Percentiles rank a stretch among this genome's conserved stretches.
These are phyloP conservation scores for Brachycybe producta DNA, from an alignment of 2,888 invertebrate species.

Conservation along the genomic window DNA sequence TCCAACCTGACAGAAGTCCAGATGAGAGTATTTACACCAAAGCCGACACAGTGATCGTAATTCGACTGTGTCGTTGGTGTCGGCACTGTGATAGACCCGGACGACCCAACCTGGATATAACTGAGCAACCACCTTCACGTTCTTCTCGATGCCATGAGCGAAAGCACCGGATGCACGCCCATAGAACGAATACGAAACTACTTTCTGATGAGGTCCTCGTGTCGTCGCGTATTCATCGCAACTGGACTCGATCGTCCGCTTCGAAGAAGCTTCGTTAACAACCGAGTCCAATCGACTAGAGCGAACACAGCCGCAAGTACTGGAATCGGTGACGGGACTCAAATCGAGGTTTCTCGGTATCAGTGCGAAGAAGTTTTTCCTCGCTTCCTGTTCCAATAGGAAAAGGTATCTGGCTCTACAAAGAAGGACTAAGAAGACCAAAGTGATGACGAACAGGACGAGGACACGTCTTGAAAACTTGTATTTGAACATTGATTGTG, in stretches of 20 bases:
- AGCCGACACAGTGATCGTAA: neutral
- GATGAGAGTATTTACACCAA: slow-evolving; percentile 7
- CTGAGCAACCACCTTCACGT: neutral
- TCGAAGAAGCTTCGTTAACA: neutral
- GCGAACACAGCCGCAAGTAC: slow-evolving; percentile 6
- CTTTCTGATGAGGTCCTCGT: slow-evolving; percentile 21
- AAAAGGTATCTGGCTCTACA: no score
- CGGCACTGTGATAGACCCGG: slow-evolving; percentile 9
- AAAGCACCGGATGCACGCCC: slow-evolving; percentile 18
- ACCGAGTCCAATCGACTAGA: no score
- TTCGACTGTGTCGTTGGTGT: neutral
- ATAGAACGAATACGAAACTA: slow-evolving; percentile 22
- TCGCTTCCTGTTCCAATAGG: neutral
- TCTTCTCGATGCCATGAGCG: slow-evolving; percentile 14
- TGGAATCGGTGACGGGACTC: slow-evolving; percentile 1
- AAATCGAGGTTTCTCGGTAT: neutral
- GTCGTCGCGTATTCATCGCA: slow-evolving; percentile 11
- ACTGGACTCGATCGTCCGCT: neutral
- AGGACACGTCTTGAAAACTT: no score
- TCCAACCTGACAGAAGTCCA: slow-evolving; percentile 15
- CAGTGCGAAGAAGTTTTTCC: neutral
- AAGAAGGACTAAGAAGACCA: no score
- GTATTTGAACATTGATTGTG: no score
- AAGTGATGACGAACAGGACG: no score
- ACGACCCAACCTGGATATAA: slow-evolving; percentile 9